Evolutionary conservation across 2,888 invertebrate genomes (phyloP), one percentile per base, ranked within the genome.

Genomic region (Iselma pallidipennis): DNA sequence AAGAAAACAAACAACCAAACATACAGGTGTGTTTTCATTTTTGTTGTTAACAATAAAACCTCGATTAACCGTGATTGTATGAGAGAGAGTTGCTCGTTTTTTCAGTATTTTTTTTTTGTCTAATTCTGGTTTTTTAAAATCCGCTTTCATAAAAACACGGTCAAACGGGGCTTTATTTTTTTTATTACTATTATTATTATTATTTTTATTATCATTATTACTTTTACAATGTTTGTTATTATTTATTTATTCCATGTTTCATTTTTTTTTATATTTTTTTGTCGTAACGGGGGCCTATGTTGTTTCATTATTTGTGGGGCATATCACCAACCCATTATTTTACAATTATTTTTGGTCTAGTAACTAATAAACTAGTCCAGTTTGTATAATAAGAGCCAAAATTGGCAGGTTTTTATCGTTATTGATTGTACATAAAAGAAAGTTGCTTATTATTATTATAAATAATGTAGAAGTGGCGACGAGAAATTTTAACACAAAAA

Each of bases 401-500:
- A 6, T 45, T 45, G 45, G 45, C 23, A 5, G n/a, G 19, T 45
- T 45, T 45, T 45, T 21, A 45, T 45, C 21, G 45, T 45, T 45
- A 23, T 45, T 45, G 45, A 23, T 23, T 23, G 23, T 45, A 45
- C 12, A 21, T 42, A 9, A 28, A 6, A 28, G 1, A 28, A 28
- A 37, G n/a, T n/a, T n/a, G n/a, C n/a, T 29, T 29, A 29, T 29
- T 12, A 29, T 31, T 48, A 21, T 23, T 48, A n/a, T 26, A 49
- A 49, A 49, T 49, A 10, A 48, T 23, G 19, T 48, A 21, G 19
- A 49, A 23, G n/a, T 31, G 16, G 12, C 10, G 26, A 16, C 61
- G 51, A 53, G n/a, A n/a, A n/a, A n/a, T 42, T 26, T 57, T 50
- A 23, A 26, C 21, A n/a, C 48, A 53, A 25, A 49, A 26, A 52